Percentiles rank a stretch among this genome's conserved stretches.
Evolutionary conservation across 2,797 vertebrate species (phyloP).

Genomic region (Pempheris klunzingeri): DNA sequence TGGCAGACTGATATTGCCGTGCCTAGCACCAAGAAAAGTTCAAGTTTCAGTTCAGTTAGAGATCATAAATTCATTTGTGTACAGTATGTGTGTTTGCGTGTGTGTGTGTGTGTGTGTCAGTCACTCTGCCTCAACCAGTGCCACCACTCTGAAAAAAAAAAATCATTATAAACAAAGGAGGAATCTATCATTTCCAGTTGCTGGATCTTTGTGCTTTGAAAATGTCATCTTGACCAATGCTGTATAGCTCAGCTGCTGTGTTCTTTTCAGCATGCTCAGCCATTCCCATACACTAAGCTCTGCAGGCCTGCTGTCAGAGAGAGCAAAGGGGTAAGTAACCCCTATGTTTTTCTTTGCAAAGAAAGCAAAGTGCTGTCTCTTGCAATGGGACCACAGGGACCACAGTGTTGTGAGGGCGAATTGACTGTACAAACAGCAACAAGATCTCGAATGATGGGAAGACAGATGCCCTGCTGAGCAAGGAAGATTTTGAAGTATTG

Average conservation of each 20-base stretch:
- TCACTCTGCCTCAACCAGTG: not conserved
- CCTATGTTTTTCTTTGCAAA: slow-evolving; percentile 52
- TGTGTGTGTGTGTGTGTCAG: not conserved
- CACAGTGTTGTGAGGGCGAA: slow-evolving; percentile 49
- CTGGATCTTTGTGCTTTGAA: slow-evolving; percentile 13
- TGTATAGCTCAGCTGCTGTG: slow-evolving; percentile 27
- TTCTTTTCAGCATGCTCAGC: slow-evolving; percentile 40
- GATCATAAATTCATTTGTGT: not conserved
- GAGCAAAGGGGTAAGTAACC: slow-evolving; percentile 54
- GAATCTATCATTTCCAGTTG: slow-evolving; percentile 20
- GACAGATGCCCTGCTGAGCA: slow-evolving; percentile 58
- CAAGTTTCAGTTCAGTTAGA: not conserved
- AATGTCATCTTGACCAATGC: slow-evolving; percentile 41
- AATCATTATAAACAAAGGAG: slow-evolving; percentile 5
- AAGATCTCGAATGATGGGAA: slow-evolving; percentile 58
- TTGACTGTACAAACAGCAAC: slow-evolving; percentile 63
- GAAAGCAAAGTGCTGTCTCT: slow-evolving; percentile 61
- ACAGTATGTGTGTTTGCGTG: not conserved
- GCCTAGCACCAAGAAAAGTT: not conserved
- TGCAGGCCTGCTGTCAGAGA: slow-evolving; percentile 52
- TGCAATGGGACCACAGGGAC: slow-evolving; percentile 53
- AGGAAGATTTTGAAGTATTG: slow-evolving; percentile 22
- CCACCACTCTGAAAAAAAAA: not conserved
- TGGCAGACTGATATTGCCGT: not conserved
- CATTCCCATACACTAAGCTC: slow-evolving; percentile 40